phyloP scores from a whole-genome alignment of 2,888 invertebrate genomes.

The Choristoneura rosaceana region DNA sequence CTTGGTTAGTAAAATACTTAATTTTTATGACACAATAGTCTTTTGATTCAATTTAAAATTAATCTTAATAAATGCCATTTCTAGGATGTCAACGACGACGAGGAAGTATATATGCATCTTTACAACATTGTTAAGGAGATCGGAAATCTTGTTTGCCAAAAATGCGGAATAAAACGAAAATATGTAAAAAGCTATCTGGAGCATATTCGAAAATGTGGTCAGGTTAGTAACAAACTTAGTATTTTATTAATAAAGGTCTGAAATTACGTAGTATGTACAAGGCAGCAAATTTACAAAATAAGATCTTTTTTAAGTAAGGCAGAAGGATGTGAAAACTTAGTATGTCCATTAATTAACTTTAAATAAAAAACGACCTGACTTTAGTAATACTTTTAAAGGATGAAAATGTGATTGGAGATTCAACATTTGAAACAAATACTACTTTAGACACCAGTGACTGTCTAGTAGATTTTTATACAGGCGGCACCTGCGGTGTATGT shows the following conservation, averaged over 20 bases:
- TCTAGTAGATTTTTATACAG: slow-evolving; percentile 19
- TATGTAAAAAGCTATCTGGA: slow-evolving; percentile 53
- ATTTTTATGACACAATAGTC: background rate
- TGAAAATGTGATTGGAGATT: slow-evolving; percentile 31
- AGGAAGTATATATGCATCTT: slow-evolving; percentile 34
- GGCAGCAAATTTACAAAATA: too few species aligned
- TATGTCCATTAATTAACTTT: background rate
- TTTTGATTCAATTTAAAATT: background rate
- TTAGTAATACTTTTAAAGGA: slow-evolving; percentile 2
- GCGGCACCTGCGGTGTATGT: slow-evolving; percentile 27
- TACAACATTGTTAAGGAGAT: slow-evolving; percentile 21
- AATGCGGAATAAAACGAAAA: slow-evolving; percentile 43
- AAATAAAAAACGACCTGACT: background rate
- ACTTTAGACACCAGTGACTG: slow-evolving; percentile 7
- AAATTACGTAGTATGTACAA: too few species aligned
- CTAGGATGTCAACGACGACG: slow-evolving; percentile 35
- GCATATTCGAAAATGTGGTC: slow-evolving; percentile 55
- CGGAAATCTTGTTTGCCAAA: slow-evolving; percentile 22
- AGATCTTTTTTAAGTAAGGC: background rate
- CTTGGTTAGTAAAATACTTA: slow-evolving; percentile 45
- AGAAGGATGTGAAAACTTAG: slow-evolving; percentile 41
- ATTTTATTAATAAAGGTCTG: slow-evolving; percentile 33
- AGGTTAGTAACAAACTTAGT: slow-evolving; percentile 41
- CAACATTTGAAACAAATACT: slow-evolving; percentile 38
- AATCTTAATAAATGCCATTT: background rate